Evolutionary conservation across 1,140 invertebrate genomes (phyloP).

Genomic region (Camponotus vicinus): DNA sequence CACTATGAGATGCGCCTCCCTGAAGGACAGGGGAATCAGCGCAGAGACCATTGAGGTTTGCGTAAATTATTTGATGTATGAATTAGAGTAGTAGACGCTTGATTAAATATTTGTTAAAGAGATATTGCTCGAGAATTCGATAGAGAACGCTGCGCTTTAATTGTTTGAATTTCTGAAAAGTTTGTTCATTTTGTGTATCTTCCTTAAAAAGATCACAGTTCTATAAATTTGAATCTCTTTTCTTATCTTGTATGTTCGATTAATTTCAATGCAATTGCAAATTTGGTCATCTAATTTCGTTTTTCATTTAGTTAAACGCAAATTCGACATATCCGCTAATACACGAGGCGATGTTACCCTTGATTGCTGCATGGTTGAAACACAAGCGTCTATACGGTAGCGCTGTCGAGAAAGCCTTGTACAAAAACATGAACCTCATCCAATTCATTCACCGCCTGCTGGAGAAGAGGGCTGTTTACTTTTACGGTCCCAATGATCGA

Average conservation of each 20-base stretch:
- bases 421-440: slow-evolving; percentile 87
- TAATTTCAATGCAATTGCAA: background rate
- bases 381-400: slow-evolving; percentile 85
- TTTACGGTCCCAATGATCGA: slow-evolving; percentile 85
- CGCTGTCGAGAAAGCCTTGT: slow-evolving; percentile 86
- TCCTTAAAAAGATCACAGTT: background rate
- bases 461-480: slow-evolving; percentile 87
- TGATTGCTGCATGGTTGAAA: slow-evolving; percentile 84
- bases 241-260: background rate
- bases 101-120: background rate
- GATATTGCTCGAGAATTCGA: background rate
- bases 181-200: background rate
- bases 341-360: slow-evolving; percentile 84
- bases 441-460: slow-evolving; percentile 87
- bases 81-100: background rate
- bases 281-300: slow-evolving; percentile 3
- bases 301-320: slow-evolving; percentile 83
- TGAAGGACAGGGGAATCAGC: slow-evolving; percentile 78
- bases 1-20: slow-evolving; percentile 76
- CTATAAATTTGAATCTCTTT: background rate
- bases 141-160: background rate
- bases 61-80: background rate
- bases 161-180: background rate
- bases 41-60: slow-evolving; percentile 78
- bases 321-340: slow-evolving; percentile 86